phyloP scores from a whole-genome alignment of 2,888 invertebrate species.

The Apamea crenata region DNA sequence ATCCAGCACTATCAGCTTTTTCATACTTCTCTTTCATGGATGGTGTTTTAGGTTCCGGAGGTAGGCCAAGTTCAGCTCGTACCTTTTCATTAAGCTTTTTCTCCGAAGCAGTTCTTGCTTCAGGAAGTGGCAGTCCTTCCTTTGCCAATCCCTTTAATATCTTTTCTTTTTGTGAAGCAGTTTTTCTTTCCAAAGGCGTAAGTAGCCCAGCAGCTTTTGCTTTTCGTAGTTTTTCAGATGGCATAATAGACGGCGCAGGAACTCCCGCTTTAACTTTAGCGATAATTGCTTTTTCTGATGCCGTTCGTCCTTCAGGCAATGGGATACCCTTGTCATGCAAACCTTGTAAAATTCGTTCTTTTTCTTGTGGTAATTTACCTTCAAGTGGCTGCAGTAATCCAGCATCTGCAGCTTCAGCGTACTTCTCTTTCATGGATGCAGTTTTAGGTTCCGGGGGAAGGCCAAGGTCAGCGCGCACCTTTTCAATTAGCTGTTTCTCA shows the following conservation, averaged over 20 bases:
- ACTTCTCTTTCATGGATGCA: too few species aligned
- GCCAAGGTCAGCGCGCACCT: too few species aligned
- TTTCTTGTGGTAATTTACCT: too few species aligned
- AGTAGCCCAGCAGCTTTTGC: neutral
- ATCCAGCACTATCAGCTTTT: conserved; percentile 2
- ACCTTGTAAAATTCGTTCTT: too few species aligned
- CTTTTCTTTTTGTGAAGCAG: neutral
- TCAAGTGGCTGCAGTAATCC: too few species aligned
- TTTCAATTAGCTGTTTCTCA: too few species aligned
- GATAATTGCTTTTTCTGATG: too few species aligned
- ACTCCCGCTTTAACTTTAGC: neutral
- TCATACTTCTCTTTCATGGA: conserved; percentile 8
- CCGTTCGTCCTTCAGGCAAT: too few species aligned
- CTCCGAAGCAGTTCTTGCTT: neutral
- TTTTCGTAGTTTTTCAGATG: neutral
- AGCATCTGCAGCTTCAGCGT: too few species aligned
- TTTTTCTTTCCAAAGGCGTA: neutral
- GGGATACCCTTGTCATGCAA: too few species aligned
- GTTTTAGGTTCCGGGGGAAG: too few species aligned
- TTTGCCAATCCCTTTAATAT: conserved; percentile 1
- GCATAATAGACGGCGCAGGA: neutral
- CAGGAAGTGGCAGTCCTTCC: conserved; percentile 16
- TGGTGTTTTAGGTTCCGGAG: neutral
- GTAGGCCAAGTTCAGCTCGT: neutral
- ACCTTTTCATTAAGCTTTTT: neutral